Evolutionary conservation across 2,888 invertebrate genomes (phyloP).

Genomic region (Malachius bipustulatus): DNA sequence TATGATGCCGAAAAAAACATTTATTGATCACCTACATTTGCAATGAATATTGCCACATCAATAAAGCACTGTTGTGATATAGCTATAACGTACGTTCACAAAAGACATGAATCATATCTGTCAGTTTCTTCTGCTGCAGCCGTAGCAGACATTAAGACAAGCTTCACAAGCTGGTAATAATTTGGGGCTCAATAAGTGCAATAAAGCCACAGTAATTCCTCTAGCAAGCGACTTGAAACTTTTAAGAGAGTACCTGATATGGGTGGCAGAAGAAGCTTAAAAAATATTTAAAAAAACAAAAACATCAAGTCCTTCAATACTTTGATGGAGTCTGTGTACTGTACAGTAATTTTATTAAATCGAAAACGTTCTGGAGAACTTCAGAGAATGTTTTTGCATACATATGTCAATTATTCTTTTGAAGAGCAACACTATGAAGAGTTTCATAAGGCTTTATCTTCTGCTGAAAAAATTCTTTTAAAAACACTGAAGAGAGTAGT

Average conservation of each 20-base stretch:
- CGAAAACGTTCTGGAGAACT: slow-evolving; percentile 1
- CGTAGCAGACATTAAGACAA: not conserved
- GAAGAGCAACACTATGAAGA: slow-evolving; percentile 1
- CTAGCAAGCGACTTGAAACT: slow-evolving; percentile 15
- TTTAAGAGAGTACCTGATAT: slow-evolving; percentile 11
- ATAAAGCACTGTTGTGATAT: slow-evolving; percentile 12
- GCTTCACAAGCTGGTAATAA: not conserved
- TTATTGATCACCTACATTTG: slow-evolving; percentile 3
- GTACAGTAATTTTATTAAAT: not conserved
- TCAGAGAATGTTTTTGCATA: slow-evolving; percentile 1
- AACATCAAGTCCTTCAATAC: not conserved
- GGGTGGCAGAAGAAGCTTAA: not conserved
- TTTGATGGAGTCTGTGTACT: slow-evolving; percentile 2
- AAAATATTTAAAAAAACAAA: not conserved
- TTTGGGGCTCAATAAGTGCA: not conserved
- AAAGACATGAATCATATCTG: slow-evolving; percentile 6
- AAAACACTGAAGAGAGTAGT: not conserved
- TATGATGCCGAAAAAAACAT: too few species aligned
- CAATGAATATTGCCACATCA: slow-evolving; percentile 10
- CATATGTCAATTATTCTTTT: not conserved
- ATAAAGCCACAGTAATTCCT: not conserved
- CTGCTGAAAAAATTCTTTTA: not conserved
- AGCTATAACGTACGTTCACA: not conserved
- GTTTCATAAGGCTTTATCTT: not conserved
- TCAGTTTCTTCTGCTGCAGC: not conserved